Percentiles rank a stretch among this genome's conserved stretches.
These are phyloP conservation scores for Papilio gigon DNA, from an alignment of 2,888 invertebrate species.

Conservation along the genomic window DNA sequence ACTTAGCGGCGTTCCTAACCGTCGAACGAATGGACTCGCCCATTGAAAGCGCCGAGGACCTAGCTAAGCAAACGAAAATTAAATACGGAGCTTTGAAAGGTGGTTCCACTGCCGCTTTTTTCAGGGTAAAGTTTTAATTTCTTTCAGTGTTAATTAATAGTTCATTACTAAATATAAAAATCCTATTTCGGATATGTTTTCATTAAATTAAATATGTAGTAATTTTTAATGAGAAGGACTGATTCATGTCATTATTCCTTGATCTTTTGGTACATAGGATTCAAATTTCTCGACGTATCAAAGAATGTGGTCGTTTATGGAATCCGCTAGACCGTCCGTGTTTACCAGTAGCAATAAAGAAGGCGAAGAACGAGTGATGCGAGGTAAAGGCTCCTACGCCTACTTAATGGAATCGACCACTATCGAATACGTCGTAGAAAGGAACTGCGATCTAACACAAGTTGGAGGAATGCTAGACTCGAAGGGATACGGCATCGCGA, in stretches of 20 bases:
- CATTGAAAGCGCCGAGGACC: constrained; percentile 97
- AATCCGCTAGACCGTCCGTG: constrained; percentile 92
- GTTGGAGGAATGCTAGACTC: constrained; percentile 96
- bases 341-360: constrained; percentile 93
- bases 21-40: constrained; percentile 96
- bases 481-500: constrained; percentile 97
- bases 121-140: constrained; percentile 85
- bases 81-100: constrained; percentile 97
- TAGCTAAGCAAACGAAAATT: constrained; percentile 97
- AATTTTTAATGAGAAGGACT: not conserved
- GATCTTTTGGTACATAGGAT: constrained; percentile 81
- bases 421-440: constrained; percentile 96
- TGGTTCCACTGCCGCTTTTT: constrained; percentile 97
- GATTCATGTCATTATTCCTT: not conserved
- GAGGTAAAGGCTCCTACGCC: constrained; percentile 94
- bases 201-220: not conserved
- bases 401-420: constrained; percentile 99
- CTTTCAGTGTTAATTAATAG: constrained; percentile 2
- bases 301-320: constrained; percentile 98
- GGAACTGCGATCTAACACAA: constrained; percentile 94
- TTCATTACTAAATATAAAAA: not conserved
- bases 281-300: constrained; percentile 97
- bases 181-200: not conserved
- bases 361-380: constrained; percentile 94
- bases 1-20: constrained; percentile 96